Percentiles rank a stretch among this genome's conserved stretches.
Evolutionary conservation across 1,140 invertebrate genomes (phyloP).

Genomic region (Diuraphis noxia): DNA sequence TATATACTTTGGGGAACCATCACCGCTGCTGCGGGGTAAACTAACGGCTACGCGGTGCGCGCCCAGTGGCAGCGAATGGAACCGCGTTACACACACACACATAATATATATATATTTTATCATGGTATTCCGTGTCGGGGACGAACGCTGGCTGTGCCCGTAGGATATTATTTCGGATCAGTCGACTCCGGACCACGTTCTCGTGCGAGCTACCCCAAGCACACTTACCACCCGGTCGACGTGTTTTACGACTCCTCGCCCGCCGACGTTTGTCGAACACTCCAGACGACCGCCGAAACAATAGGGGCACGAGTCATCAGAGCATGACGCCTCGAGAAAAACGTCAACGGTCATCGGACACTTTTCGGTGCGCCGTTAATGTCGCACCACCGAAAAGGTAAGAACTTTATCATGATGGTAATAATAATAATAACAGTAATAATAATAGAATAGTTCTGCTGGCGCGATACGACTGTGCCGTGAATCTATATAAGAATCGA

Average conservation of each 20-base stretch:
- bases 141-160: neutral
- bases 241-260: neutral
- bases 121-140: neutral
- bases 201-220: neutral
- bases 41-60: neutral
- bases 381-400: neutral
- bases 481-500: neutral
- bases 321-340: neutral
- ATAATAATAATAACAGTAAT: neutral
- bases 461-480: too few relatives aligned
- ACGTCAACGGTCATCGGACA: neutral
- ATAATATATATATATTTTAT: neutral
- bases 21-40: neutral
- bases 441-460: too few relatives aligned
- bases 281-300: neutral
- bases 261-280: neutral
- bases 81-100: too few relatives aligned
- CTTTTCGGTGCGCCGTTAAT: neutral
- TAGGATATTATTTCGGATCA: constrained; percentile 26
- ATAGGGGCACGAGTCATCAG: neutral
- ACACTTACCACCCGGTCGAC: neutral
- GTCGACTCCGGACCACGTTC: constrained; percentile 37
- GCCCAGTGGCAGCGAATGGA: neutral
- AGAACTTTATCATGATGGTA: neutral
- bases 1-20: neutral